Evolutionary conservation across 2,888 invertebrate genomes (phyloP), one percentile per base, ranked within the genome.

Genomic region (Hydrotaea diabolus): DNA sequence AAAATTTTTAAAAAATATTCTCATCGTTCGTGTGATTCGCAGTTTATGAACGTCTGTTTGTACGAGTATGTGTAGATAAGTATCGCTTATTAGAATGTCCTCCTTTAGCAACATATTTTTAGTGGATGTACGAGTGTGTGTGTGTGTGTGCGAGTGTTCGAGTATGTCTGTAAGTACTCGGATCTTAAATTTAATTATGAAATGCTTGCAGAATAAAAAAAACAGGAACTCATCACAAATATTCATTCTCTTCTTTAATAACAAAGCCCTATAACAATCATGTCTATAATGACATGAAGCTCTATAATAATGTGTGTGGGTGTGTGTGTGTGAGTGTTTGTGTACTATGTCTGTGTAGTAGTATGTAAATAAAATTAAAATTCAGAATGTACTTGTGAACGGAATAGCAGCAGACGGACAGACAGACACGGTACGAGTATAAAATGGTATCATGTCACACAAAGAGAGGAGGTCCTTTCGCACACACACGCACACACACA

Each of bases 291-390:
- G 74, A 81, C 72, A 64, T 64, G 73, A 79, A 73, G 53, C 72
- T 75, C 55, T 39, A 55, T 8, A 57, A 66, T 57, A 49, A 74
- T 55, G 55, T n/a, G 19, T 64, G 53, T 55, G 57, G 46, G 49
- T 13, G 15, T 64, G 31, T 53, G 13, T 55, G 19, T 31, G 13
- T 46, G 55, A 57, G 8, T 62, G 53, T 62, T 46, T 73, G 31
- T 77, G 39, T 17, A 8, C 53, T 74, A 11, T 19, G 17, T 0
- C 39, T 11, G 36, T 31, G 31, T 72, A 31, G 55, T 43, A 74
- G 73, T 66, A 76, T 49, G 73, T 71, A 72, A 82, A 82, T 82
- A 79, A 85, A 85, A 85, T 85, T 85, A 85, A 79, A 82, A 82
- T 85, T 82, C 79, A 73, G 57, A 81, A 81, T 81, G 43, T 79